Conservation (phyloP, 2,113 vertebrate species). For the Melospiza georgiana region DNA sequence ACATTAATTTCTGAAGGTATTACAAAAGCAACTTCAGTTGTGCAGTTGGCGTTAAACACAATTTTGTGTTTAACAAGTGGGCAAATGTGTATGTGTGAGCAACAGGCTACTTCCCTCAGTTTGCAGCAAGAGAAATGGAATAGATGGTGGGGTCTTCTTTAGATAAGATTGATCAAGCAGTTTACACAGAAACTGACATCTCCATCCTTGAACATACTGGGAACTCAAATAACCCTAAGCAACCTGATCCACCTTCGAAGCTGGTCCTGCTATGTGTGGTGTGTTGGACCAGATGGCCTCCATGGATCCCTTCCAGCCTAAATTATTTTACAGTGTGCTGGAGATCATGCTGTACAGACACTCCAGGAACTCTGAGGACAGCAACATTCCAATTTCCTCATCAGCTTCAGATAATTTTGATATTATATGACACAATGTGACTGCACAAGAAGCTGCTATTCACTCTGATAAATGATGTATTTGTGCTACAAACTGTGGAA, state of each 20-base stretch:
- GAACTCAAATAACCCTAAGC: conserved; percentile 10
- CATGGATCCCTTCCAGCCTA: conserved; percentile 19
- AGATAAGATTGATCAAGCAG: not conserved
- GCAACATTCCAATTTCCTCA: not conserved
- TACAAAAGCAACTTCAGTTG: not conserved
- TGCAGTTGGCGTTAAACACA: not conserved
- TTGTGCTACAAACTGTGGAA: not conserved
- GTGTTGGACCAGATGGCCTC: conserved; percentile 30
- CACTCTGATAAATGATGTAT: not conserved
- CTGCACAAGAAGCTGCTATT: not conserved
- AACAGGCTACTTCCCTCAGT: not conserved
- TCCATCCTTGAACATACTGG: not conserved
- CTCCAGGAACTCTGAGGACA: not conserved
- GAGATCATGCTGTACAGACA: not conserved
- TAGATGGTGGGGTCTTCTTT: not conserved
- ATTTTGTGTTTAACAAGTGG: not conserved
- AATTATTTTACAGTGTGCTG: not conserved
- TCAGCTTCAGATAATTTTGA: not conserved
- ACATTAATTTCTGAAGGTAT: not conserved
- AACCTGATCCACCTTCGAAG: not conserved
- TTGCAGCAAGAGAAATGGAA: not conserved
- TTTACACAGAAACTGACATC: not conserved
- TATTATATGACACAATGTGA: not conserved
- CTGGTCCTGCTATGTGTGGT: not conserved
- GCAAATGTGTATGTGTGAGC: not conserved